Conservation (phyloP, 2,888 invertebrate genomes). For the Apamea sordens region DNA sequence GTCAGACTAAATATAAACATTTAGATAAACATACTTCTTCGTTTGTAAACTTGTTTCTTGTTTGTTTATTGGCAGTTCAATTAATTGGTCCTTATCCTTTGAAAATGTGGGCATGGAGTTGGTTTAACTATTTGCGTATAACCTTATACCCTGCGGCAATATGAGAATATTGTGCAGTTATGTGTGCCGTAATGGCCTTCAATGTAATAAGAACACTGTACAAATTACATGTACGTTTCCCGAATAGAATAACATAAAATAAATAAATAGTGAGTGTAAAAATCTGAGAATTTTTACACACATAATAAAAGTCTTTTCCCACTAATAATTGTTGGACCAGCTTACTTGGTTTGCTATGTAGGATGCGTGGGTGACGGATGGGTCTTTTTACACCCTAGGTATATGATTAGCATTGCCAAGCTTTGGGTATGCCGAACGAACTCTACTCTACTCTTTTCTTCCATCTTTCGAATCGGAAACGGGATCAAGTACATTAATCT, state of each 20-base stretch:
- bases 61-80: neutral
- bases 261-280: too few relatives aligned
- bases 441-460: neutral
- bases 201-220: neutral
- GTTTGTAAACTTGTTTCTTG: neutral
- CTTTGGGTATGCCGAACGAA: too few relatives aligned
- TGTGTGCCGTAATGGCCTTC: neutral
- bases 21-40: neutral
- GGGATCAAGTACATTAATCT: constrained; percentile 15
- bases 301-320: too few relatives aligned
- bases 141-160: neutral
- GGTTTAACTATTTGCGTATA: neutral
- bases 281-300: too few relatives aligned
- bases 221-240: too few relatives aligned
- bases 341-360: too few relatives aligned
- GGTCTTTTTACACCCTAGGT: too few relatives aligned
- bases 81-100: neutral
- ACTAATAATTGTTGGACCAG: too few relatives aligned
- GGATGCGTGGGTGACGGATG: too few relatives aligned
- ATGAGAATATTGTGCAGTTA: neutral
- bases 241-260: too few relatives aligned
- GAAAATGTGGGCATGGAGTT: neutral
- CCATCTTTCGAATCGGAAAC: neutral
- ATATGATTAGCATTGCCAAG: too few relatives aligned
- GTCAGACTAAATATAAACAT: constrained; percentile 12